Base-by-base conservation (phyloP, 2,113 vertebrate species). In the Synodontis membranacea region DNA sequence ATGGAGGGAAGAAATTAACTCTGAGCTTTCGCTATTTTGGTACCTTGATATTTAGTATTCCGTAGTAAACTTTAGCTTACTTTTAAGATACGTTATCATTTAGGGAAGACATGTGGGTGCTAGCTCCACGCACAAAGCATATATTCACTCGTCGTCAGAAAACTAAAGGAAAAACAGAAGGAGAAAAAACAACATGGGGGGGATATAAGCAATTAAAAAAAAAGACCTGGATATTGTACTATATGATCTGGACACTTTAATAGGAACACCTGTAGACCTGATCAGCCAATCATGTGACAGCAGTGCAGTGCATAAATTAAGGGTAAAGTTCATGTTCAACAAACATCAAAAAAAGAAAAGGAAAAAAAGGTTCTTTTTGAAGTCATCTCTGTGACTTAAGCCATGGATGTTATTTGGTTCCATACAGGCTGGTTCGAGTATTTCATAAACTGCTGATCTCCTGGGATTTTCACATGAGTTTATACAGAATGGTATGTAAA, bases 11-110 rank as follows among this genome's bases (percentile, higher is more conserved):
- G 15, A 54, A 80, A 86, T 80, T 6, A 80, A 70, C 34, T 74
- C 6, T 5, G 4, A 50, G 21, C 64, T 52, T 68, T 70, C 52
- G 64, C 66, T 42, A 2, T 54, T 84, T 74, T 44, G 58, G 12
- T 79, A 15, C n/a, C 19, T 21, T 76, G 62, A 78, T 85, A 34
- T 25, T 83, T 23, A 34, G 81, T 68, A 23, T 52, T 83, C 62
- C 48, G 37, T 34, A 68, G 44, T 80, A 42, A 14, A 8, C 46
- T 83, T 83, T 52, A 17, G 44, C 12, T 46, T 34, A 12, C 15
- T 25, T 52, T 11, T 56, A 23, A 68, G 62, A 50, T 64, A 34
- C 37, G 50, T 50, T 34, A 11, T 21, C n/a, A 31, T 34, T 66
- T 66, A 9, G 62, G 31, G 46, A 50, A 21, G 79, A 58, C 34